Evolutionary conservation across 2,888 invertebrate genomes (phyloP).

Genomic region (Clusia tigrina): DNA sequence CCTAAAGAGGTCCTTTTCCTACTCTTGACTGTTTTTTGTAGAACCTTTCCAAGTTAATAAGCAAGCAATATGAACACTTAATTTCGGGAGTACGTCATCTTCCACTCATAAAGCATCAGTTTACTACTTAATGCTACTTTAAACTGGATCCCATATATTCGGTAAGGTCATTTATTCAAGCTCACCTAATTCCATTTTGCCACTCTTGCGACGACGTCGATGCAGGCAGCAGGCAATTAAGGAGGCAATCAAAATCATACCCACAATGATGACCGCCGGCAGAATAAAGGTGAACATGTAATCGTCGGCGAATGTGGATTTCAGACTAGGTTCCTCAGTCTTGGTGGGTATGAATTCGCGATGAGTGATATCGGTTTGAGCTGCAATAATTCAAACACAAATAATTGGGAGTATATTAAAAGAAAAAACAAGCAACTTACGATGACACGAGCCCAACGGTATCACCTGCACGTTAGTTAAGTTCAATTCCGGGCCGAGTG

Average conservation of each 20-base stretch:
- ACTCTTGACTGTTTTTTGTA: too few species aligned
- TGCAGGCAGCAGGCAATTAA: constrained; percentile 89
- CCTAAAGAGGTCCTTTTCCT: too few species aligned
- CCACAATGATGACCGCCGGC: constrained; percentile 86
- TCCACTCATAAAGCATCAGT: too few species aligned
- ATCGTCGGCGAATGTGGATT: constrained; percentile 68
- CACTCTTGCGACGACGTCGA: constrained; percentile 80
- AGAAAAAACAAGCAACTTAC: constrained; percentile 53
- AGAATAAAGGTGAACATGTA: constrained; percentile 85
- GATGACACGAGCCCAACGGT: constrained; percentile 68
- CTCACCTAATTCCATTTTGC: constrained; percentile 79
- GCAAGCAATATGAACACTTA: too few species aligned
- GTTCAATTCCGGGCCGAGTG: constrained; percentile 72
- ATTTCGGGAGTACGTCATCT: too few species aligned
- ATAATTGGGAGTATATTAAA: background rate
- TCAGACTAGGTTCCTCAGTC: constrained; percentile 58
- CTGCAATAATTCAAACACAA: constrained; percentile 36
- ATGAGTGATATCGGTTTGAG: constrained; percentile 49
- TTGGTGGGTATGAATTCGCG: constrained; percentile 57
- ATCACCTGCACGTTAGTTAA: constrained; percentile 67
- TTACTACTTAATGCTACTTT: too few species aligned
- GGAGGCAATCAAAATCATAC: constrained; percentile 86
- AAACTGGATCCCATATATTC: too few species aligned
- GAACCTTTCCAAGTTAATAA: too few species aligned
- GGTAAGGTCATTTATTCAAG: too few species aligned